A percentile compares a stretch with the other conserved stretches of the same genome.
phyloP scores from a whole-genome alignment of 2,113 vertebrate species.

The Boleophthalmus pectinirostris region DNA sequence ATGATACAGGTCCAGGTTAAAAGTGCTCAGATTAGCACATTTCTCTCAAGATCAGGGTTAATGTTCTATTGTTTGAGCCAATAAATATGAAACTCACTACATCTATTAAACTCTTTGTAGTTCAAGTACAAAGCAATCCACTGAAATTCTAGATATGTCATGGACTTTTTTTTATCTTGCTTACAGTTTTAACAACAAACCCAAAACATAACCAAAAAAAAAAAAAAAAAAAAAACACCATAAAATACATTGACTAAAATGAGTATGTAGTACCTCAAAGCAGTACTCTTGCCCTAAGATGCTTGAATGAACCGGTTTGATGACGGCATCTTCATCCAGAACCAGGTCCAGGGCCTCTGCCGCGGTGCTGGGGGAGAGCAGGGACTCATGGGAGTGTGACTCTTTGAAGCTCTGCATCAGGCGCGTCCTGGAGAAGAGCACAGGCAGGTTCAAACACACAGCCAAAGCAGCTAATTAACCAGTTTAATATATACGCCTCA shows the following conservation, averaged over 20 bases:
- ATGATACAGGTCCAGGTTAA: no score
- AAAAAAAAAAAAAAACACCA: no score
- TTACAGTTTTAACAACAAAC: not conserved
- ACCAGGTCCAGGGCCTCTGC: conserved; percentile 94
- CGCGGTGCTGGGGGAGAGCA: conserved; percentile 92
- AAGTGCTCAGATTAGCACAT: no score
- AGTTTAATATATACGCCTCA: not conserved
- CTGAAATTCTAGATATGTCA: no score
- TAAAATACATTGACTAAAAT: not conserved
- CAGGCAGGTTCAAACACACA: conserved; percentile 12
- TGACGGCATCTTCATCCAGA: conserved; percentile 92
- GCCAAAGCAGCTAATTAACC: not conserved
- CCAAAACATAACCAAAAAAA: not conserved
- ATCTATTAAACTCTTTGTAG: no score
- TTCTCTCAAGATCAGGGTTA: no score
- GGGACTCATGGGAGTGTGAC: conserved; percentile 93
- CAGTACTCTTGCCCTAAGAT: conserved; percentile 97
- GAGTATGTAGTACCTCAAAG: conserved; percentile 83
- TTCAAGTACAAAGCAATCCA: no score
- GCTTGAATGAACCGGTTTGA: conserved; percentile 95
- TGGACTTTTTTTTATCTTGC: not conserved
- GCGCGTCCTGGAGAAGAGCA: conserved; percentile 79
- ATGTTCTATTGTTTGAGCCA: no score
- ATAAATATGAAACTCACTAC: no score
- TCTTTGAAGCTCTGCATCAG: conserved; percentile 97